Evolutionary conservation across 2,113 vertebrate species (phyloP).

Genomic region (Syrrhaptes paradoxus): DNA sequence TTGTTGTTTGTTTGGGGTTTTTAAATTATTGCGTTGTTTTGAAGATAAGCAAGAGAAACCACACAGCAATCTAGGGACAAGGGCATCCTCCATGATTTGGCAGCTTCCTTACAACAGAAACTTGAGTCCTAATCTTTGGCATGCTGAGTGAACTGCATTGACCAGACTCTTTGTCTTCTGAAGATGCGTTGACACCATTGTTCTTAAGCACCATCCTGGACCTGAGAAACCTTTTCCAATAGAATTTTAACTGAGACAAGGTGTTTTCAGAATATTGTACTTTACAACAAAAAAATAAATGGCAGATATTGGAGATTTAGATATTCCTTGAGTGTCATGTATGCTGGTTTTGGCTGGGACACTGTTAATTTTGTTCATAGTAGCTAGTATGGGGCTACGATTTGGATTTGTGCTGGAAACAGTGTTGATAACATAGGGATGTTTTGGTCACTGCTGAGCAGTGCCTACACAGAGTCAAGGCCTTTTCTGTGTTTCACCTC

Average conservation of each 20-base stretch:
- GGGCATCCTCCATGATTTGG: neutral
- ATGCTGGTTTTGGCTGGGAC: neutral
- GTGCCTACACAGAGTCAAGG: neutral
- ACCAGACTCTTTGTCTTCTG: neutral
- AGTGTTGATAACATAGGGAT: too few species aligned
- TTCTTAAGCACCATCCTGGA: neutral
- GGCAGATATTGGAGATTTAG: neutral
- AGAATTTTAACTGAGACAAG: neutral
- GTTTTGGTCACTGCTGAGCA: neutral
- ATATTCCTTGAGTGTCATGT: neutral
- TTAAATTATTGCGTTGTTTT: neutral
- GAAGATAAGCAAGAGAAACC: neutral
- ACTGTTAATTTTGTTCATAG: neutral
- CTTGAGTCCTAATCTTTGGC: neutral
- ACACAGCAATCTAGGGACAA: neutral
- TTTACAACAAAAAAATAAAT: neutral
- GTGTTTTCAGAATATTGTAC: neutral
- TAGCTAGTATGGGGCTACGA: too few species aligned
- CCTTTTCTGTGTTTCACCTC: neutral
- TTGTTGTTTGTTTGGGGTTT: neutral
- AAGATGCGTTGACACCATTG: neutral
- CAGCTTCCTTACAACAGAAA: neutral
- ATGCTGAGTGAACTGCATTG: neutral
- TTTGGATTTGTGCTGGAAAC: too few species aligned
- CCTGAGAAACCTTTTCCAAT: neutral